Conservation (phyloP, 2,113 vertebrate genomes). For the Phaetusa simplex region DNA sequence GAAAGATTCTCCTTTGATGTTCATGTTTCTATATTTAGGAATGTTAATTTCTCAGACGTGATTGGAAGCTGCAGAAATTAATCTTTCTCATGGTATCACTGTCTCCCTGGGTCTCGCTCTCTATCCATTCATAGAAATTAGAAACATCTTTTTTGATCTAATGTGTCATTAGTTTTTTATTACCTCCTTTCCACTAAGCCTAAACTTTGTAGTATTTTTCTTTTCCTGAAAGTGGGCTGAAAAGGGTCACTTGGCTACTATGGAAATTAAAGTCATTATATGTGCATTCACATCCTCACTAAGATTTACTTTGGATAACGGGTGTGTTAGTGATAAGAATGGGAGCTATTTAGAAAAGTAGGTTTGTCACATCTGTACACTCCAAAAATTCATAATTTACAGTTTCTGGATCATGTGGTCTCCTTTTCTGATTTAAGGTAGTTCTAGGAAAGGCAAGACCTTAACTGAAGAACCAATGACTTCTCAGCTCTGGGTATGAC, state of each 20-base stretch:
- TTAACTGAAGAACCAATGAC: neutral
- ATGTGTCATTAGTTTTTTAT: neutral
- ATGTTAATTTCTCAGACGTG: slow-evolving; percentile 2
- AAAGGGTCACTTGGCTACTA: neutral
- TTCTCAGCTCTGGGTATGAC: neutral
- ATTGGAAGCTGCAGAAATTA: neutral
- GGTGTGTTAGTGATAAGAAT: neutral
- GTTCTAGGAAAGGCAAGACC: neutral
- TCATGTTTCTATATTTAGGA: neutral
- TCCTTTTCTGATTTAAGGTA: neutral
- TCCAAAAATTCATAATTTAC: neutral
- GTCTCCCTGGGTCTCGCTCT: neutral
- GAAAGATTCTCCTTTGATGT: neutral
- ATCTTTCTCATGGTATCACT: neutral
- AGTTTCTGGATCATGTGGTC: neutral
- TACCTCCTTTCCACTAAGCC: neutral
- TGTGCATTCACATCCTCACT: neutral
- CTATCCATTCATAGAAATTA: neutral
- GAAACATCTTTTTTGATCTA: neutral
- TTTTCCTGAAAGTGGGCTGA: neutral
- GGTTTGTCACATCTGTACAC: fast-evolving
- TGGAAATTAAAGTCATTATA: neutral
- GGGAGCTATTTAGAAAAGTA: neutral
- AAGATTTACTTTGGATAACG: neutral
- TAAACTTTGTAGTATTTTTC: neutral